Evolutionary conservation across 1,140 invertebrate species (phyloP), one percentile per base, ranked within the genome.

Genomic region (Ostrea edulis): DNA sequence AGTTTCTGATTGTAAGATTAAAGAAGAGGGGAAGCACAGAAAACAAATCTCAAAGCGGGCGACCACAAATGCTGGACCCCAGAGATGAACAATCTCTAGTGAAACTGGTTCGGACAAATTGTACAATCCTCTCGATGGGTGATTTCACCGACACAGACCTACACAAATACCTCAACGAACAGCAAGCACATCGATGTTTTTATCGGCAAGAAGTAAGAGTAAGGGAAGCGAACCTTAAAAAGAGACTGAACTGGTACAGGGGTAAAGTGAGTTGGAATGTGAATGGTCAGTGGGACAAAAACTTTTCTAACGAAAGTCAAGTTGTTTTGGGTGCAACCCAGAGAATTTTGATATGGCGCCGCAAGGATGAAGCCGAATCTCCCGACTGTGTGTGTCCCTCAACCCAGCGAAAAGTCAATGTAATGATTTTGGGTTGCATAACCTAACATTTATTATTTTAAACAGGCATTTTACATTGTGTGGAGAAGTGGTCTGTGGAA

Each of bases 351-450:
- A 84, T 87, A n/a, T 87, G 82, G 87, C n/a, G 82, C 11, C 68
- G 51, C 52, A 52, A 85, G 55, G 54, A 85, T 29, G 71, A 87
- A 77, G 62, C 35, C 0, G 52, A 84, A 11, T 53, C 3, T 29
- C 82, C 44, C 9, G 22, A 87, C 20, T 44, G 55, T 20, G 62
- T 54, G 25, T 84, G 87, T 84, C 44, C 82, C 4, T 55, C 22
- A 8, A 8, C 82, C 8, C n/a, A 87, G 62, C 44, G 51, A 35
- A 85, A 85, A 44, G 4, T 82, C 25, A 82, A 29, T 68, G 14
- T 68, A 44, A 87, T 87, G 87, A 22, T 87, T 29, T 84, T 82
- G 87, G 86, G 77, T 9, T 81, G 85, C 68, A 53, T 82, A 17
- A 20, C 51, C 58, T 87, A 0, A 17, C 77, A 82, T 82, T n/a